Conservation (phyloP, 2,113 vertebrate species). For the Pterophyllum scalare region DNA sequence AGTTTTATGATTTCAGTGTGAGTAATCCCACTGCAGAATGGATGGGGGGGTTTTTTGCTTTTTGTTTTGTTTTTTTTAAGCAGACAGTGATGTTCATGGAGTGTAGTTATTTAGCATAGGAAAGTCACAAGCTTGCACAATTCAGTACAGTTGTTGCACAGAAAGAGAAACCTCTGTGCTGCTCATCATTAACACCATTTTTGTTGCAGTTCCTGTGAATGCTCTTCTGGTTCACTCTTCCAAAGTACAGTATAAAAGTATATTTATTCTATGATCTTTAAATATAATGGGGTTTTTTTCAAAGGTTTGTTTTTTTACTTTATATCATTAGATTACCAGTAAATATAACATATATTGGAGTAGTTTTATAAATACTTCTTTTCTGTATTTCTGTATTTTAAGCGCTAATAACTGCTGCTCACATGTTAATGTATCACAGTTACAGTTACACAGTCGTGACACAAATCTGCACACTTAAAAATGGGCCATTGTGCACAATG, state of each 20-base stretch:
- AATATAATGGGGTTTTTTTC: not conserved
- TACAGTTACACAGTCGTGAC: not conserved
- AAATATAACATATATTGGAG: not conserved
- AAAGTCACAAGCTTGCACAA: constrained; percentile 19
- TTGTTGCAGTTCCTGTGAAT: constrained; percentile 12
- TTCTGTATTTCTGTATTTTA: not conserved
- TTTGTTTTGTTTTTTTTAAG: constrained; percentile 32
- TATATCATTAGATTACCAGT: not conserved
- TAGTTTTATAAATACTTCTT: not conserved
- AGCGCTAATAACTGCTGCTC: no score
- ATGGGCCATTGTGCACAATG: not conserved
- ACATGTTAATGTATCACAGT: not conserved
- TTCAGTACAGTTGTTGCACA: constrained; percentile 21
- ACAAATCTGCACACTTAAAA: not conserved
- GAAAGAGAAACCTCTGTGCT: not conserved
- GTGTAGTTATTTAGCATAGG: constrained; percentile 41
- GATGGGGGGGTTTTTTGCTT: not conserved
- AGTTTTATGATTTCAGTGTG: constrained; percentile 67
- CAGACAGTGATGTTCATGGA: constrained; percentile 46
- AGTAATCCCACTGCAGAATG: constrained; percentile 55
- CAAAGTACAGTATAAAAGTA: not conserved
- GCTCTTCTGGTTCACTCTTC: not conserved
- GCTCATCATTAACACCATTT: constrained; percentile 13
- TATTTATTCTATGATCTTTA: not conserved
- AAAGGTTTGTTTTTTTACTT: not conserved